A percentile compares a stretch with the other conserved stretches of the same genome.
These are phyloP conservation scores for Caenorhabditis becei DNA, from an alignment of 2,888 invertebrate species.

Conservation along the genomic window DNA sequence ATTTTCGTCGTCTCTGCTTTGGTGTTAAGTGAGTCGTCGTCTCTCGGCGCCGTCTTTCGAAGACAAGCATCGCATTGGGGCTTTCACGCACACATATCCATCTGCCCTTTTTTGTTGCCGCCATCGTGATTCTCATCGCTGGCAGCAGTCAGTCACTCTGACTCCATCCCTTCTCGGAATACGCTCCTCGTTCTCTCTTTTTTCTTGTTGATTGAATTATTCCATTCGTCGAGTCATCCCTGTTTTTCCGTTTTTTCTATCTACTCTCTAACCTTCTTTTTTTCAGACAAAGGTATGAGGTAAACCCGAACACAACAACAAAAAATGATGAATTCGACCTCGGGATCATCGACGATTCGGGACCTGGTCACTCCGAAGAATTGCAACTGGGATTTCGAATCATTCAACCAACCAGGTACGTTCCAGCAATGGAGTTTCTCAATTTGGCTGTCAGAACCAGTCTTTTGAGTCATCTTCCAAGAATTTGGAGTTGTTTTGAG, in stretches of 20 bases:
- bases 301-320: not conserved
- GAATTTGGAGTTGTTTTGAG: too few relatives aligned
- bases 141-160: conserved; percentile 10
- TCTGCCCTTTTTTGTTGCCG: conserved; percentile 34
- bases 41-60: conserved; percentile 25
- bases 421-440: not conserved
- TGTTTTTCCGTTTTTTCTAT: not conserved
- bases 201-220: conserved; percentile 19
- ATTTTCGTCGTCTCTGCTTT: conserved; percentile 53
- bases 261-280: conserved; percentile 5
- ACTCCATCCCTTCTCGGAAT: conserved; percentile 10
- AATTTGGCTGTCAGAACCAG: not conserved
- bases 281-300: conserved; percentile 40
- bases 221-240: not conserved
- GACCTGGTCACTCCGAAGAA: conserved; percentile 68
- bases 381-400: conserved; percentile 58
- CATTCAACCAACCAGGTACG: conserved; percentile 44
- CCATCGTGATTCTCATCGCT: conserved; percentile 21
- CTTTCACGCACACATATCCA: conserved; percentile 41
- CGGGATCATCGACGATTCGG: conserved; percentile 62
- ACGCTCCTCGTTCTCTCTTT: conserved; percentile 8
- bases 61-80: conserved; percentile 28
- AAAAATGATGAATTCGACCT: conserved; percentile 35
- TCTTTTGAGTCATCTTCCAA: too few relatives aligned
- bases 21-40: conserved; percentile 59